Percentiles rank a stretch among this genome's conserved stretches.
Evolutionary conservation across 2,888 invertebrate genomes (phyloP).

Genomic region (Artemia sinica): DNA sequence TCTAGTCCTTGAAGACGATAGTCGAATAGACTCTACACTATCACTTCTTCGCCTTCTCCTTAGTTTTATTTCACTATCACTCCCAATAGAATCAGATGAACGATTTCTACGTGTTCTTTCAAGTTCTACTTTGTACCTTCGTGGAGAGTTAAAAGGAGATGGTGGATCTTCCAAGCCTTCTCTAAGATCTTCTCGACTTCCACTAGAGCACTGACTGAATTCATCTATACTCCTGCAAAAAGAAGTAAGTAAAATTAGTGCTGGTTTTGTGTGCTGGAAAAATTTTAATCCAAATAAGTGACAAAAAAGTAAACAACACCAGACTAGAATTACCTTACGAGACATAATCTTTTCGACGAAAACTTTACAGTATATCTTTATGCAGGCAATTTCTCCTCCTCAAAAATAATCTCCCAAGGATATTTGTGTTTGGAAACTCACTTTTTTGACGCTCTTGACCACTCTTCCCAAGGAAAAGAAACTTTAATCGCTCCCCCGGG

Average conservation of each 20-base stretch:
- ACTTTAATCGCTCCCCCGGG: no score
- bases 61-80: not conserved
- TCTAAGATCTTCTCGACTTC: conserved; percentile 44
- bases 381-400: no score
- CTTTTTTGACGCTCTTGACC: no score
- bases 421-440: no score
- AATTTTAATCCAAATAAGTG: no score
- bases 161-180: conserved; percentile 10
- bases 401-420: no score
- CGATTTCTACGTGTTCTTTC: conserved; percentile 1
- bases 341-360: no score
- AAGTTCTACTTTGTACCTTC: not conserved
- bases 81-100: conserved; percentile 9
- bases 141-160: conserved; percentile 8
- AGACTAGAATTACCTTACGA: no score
- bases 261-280: no score
- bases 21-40: conserved; percentile 12
- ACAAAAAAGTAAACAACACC: no score
- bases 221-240: conserved; percentile 45
- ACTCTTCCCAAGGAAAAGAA: no score
- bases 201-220: conserved; percentile 50
- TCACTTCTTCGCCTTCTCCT: conserved; percentile 4
- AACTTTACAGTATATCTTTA: no score
- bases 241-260: not conserved
- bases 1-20: not conserved